Base-by-base conservation (phyloP, 2,113 vertebrate species). In the Pimephales promelas region DNA sequence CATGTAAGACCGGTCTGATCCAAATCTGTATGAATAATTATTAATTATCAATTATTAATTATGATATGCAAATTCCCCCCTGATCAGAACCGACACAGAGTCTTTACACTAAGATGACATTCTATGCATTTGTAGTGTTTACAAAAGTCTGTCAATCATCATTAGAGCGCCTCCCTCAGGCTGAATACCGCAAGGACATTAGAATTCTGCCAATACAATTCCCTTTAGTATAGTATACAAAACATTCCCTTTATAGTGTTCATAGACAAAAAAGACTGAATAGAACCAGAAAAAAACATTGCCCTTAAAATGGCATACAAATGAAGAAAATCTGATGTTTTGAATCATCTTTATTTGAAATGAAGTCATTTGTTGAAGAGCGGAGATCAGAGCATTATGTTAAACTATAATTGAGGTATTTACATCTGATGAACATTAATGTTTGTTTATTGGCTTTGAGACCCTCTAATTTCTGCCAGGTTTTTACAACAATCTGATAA, bases 401-500 rank as follows among this genome's bases (percentile, higher is more conserved):
- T 28, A 61, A 8, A 61, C 6, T 52, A 26, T n/a, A 66, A 66
- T 0, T 14, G 9, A 14, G 10, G 14, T 16, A 52, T 66, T 47
- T 31, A 31, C 56, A 43, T 61, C 56, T 61, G n/a, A n/a, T 26
- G 34, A 62, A 28, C 76, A 62, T 47, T 0, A 34, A 28, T 79
- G 59, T 13, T 79, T 62, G 34, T 61, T 61, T 61, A 76, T 24
- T 34, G 59, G 43, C 18, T 80, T n/a, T 11, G 4, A 31, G 78
- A 49, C n/a, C n/a, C 10, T 24, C 7, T 47, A 64, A 62, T 79
- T 47, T 16, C n/a, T 59, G 10, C 20, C 54, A 76, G 14, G 11
- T 79, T 61, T 56, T 79, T 24, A 40, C 6, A 62, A 43, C 36
- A 43, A 79, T 45, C 57, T 64, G 57, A 62, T 64, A 20, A 31